These are phyloP conservation scores for Heliothis peltigera DNA, from an alignment of 2,888 invertebrate genomes.

Conservation along the genomic window DNA sequence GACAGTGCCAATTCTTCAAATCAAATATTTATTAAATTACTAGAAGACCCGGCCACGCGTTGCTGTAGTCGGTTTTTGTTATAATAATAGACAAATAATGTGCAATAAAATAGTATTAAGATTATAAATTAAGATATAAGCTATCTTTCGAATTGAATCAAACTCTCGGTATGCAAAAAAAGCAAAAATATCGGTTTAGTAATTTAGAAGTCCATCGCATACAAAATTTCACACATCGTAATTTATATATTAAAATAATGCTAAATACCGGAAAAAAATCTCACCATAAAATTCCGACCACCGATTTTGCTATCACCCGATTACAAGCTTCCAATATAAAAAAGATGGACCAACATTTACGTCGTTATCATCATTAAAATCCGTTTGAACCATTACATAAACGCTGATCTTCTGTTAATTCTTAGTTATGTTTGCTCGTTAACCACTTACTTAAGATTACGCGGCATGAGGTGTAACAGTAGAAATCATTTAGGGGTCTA, in stretches of 20 bases:
- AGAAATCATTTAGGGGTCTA: conserved; percentile 18
- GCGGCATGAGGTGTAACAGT: conserved; percentile 26
- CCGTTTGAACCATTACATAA: conserved; percentile 52
- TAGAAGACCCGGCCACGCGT: too few relatives aligned
- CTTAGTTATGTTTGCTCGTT: conserved; percentile 62
- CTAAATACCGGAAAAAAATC: background rate
- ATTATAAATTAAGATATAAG: too few relatives aligned
- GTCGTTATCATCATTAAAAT: conserved; percentile 42
- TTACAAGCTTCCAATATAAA: conserved; percentile 15
- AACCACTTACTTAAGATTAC: conserved; percentile 56
- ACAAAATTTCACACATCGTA: too few relatives aligned
- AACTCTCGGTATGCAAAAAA: too few relatives aligned
- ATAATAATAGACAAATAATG: too few relatives aligned
- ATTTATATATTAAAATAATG: background rate
- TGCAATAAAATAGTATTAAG: too few relatives aligned
- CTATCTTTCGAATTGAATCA: too few relatives aligned
- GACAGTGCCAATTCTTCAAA: too few relatives aligned
- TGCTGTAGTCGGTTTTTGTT: too few relatives aligned
- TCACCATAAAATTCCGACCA: background rate
- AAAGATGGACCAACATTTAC: conserved; percentile 23
- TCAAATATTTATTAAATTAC: too few relatives aligned
- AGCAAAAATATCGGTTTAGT: too few relatives aligned
- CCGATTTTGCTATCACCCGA: background rate
- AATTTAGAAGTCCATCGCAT: too few relatives aligned
- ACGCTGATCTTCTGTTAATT: conserved; percentile 65